Percentiles rank a stretch among this genome's conserved stretches.
Evolutionary conservation across 2,113 vertebrate species (phyloP).

Genomic region (Oreochromis tanganicae): DNA sequence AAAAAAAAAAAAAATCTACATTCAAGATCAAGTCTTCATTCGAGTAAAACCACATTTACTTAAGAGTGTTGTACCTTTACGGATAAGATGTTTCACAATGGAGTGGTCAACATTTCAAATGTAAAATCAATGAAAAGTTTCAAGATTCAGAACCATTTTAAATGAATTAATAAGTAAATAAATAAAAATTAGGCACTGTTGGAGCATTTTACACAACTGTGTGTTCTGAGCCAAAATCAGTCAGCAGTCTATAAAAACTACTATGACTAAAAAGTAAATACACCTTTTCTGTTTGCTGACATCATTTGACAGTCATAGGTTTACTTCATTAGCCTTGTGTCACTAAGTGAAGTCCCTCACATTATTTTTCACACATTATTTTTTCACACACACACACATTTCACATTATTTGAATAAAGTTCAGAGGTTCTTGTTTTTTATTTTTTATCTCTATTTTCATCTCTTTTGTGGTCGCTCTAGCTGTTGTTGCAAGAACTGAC

Average conservation of each 20-base stretch:
- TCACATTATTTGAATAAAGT: background rate
- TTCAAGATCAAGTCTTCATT: no score
- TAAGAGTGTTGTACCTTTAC: background rate
- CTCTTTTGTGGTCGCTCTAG: background rate
- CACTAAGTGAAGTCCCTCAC: background rate
- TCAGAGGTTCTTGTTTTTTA: background rate
- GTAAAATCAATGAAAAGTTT: background rate
- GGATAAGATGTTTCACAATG: background rate
- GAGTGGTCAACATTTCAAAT: background rate
- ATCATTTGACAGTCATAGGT: background rate
- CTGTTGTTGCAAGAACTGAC: background rate
- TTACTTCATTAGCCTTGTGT: background rate
- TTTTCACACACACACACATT: no score
- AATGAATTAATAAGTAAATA: background rate
- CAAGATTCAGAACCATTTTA: background rate
- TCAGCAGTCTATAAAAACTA: background rate
- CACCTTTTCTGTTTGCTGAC: background rate
- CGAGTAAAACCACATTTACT: background rate
- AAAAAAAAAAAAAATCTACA: no score
- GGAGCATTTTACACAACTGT: background rate
- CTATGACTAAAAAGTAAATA: background rate
- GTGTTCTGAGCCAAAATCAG: background rate
- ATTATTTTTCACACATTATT: background rate
- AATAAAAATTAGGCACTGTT: background rate
- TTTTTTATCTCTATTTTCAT: background rate